phyloP scores from a whole-genome alignment of 2,113 vertebrate species.

The Microtus oregoni region DNA sequence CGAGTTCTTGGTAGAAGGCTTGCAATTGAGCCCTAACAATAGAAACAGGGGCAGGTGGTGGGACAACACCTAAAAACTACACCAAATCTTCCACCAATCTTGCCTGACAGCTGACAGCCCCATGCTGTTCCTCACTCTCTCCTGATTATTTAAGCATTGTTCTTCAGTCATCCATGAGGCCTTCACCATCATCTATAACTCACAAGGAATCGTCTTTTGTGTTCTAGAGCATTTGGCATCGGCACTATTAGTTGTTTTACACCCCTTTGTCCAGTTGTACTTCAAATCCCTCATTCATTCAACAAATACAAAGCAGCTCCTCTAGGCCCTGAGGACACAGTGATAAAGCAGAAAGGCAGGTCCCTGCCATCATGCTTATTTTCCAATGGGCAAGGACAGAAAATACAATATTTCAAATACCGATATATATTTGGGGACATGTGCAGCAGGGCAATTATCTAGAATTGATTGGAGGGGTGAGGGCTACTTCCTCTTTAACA shows the following conservation, averaged over 20 bases:
- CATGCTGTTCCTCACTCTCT: background rate
- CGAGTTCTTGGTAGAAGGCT: background rate
- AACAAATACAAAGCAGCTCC: constrained; percentile 48
- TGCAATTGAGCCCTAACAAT: background rate
- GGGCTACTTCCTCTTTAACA: background rate
- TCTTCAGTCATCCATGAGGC: background rate
- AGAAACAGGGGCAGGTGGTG: background rate
- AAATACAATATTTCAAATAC: background rate
- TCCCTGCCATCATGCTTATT: background rate
- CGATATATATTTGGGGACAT: background rate
- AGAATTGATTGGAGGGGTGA: background rate
- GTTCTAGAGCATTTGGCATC: background rate
- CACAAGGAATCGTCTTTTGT: background rate
- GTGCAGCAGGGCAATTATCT: background rate
- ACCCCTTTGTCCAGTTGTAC: background rate
- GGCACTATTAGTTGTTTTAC: background rate
- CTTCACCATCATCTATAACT: background rate
- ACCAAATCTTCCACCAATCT: background rate
- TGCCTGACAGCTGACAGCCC: background rate
- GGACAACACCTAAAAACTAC: background rate
- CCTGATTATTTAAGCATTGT: background rate
- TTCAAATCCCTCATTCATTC: constrained; percentile 2
- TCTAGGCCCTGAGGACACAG: background rate
- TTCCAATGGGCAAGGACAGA: background rate
- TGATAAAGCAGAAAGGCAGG: background rate